A percentile compares a stretch with the other conserved stretches of the same genome.
These are phyloP conservation scores for Anas flavirostris DNA, from an alignment of 2,797 vertebrate genomes.

Conservation along the genomic window DNA sequence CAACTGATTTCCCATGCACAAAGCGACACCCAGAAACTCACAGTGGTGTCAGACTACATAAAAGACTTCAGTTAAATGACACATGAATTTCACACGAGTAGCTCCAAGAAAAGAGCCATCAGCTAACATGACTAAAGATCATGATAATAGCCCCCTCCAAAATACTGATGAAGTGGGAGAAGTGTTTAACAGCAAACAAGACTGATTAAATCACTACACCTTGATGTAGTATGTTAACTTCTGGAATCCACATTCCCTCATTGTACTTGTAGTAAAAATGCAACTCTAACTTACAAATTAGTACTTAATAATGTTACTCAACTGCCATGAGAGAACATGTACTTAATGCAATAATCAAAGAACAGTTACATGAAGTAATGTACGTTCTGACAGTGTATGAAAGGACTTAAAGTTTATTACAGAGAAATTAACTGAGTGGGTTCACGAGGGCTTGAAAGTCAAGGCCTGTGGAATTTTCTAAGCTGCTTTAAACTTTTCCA, in stretches of 20 bases:
- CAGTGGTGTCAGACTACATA: slow-evolving; percentile 25
- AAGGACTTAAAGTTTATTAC: slow-evolving; percentile 22
- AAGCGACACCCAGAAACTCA: slow-evolving; percentile 38
- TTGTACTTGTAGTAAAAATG: slow-evolving; percentile 60
- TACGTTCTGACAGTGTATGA: neutral
- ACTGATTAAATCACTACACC: slow-evolving; percentile 10
- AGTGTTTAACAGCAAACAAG: slow-evolving; percentile 47
- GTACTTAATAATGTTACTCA: neutral
- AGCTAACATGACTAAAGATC: slow-evolving; percentile 46
- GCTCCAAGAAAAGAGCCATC: slow-evolving; percentile 71
- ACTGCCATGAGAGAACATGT: neutral
- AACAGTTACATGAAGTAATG: neutral
- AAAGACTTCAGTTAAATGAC: slow-evolving; percentile 55
- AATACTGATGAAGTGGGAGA: neutral
- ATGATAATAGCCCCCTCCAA: slow-evolving; percentile 25
- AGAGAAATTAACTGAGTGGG: neutral
- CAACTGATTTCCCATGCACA: slow-evolving; percentile 69
- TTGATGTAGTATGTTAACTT: slow-evolving; percentile 21
- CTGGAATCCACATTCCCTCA: slow-evolving; percentile 14
- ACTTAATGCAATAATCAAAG: neutral
- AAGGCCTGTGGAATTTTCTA: neutral
- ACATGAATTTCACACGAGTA: slow-evolving; percentile 47
- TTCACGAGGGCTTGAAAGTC: neutral
- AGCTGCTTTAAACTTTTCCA: neutral
- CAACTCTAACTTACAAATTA: slow-evolving; percentile 38